phyloP scores from a whole-genome alignment of 2,113 vertebrate species.

The Columba janthina region DNA sequence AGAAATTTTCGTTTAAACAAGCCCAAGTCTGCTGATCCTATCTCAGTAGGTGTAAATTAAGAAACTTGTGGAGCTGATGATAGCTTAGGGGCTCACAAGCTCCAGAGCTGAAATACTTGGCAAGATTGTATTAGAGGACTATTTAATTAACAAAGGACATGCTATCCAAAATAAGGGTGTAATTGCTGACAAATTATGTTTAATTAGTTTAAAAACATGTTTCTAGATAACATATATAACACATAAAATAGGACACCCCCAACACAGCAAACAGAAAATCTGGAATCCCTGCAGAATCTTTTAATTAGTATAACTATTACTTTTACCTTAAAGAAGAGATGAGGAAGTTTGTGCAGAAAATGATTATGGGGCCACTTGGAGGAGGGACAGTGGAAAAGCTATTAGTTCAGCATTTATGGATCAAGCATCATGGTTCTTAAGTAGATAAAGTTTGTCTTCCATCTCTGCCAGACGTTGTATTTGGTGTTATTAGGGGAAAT shows the following conservation, averaged over 20 bases:
- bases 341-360: not conserved
- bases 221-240: not conserved
- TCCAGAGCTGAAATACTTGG: slow-evolving; percentile 63
- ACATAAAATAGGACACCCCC: not conserved
- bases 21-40: slow-evolving; percentile 58
- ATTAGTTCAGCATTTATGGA: not conserved
- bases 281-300: not conserved
- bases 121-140: slow-evolving; percentile 60
- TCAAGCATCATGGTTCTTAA: not conserved
- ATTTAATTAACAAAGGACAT: slow-evolving; percentile 72
- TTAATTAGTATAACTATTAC: not conserved
- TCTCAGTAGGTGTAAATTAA: slow-evolving; percentile 74
- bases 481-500: not conserved
- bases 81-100: slow-evolving; percentile 60
- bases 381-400: not conserved
- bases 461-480: not conserved
- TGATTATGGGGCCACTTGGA: not conserved
- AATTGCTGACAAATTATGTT: slow-evolving; percentile 38
- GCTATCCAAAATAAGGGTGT: slow-evolving; percentile 49
- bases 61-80: slow-evolving; percentile 28
- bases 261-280: not conserved
- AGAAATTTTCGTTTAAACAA: slow-evolving; percentile 67
- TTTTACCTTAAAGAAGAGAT: not conserved
- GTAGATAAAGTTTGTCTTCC: not conserved
- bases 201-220: not conserved